Evolutionary conservation across 2,113 vertebrate genomes (phyloP).

Genomic region (Scophthalmus maximus): DNA sequence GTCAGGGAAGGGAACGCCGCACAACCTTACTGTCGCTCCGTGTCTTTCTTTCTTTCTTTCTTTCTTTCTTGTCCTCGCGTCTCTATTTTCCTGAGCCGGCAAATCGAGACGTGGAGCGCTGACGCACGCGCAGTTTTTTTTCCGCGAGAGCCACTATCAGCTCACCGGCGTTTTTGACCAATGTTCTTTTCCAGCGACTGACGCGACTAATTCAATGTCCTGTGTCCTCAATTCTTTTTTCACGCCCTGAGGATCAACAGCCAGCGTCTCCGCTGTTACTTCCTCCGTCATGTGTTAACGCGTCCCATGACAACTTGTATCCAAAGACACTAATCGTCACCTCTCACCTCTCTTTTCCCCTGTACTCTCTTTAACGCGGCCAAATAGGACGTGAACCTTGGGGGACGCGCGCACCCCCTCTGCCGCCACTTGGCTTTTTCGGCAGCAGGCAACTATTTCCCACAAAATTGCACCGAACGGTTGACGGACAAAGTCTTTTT

Average conservation of each 20-base stretch:
- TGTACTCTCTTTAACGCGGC: too few species aligned
- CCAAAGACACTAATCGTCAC: too few species aligned
- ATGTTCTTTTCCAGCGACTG: not conserved
- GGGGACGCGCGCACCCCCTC: too few species aligned
- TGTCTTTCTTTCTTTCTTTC: not conserved
- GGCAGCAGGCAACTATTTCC: too few species aligned
- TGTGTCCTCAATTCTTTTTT: not conserved
- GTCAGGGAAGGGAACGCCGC: slow-evolving; percentile 26
- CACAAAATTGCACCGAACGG: too few species aligned
- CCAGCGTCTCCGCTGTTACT: not conserved
- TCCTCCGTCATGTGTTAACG: too few species aligned
- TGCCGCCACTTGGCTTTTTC: too few species aligned
- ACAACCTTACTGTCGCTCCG: not conserved
- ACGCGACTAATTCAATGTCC: not conserved
- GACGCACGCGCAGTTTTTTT: slow-evolving; percentile 15
- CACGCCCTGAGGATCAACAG: not conserved
- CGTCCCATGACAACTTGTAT: too few species aligned
- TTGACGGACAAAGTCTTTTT: too few species aligned
- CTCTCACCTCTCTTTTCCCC: too few species aligned
- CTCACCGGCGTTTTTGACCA: not conserved
- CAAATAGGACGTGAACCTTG: too few species aligned
- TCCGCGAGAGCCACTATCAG: slow-evolving; percentile 15
- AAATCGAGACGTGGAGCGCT: slow-evolving; percentile 12
- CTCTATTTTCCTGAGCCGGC: slow-evolving; percentile 18
- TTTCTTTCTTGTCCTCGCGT: not conserved